Percentiles rank a stretch among this genome's conserved stretches.
These are phyloP conservation scores for Centropristis striata DNA, from an alignment of 2,113 vertebrate genomes.

Conservation along the genomic window DNA sequence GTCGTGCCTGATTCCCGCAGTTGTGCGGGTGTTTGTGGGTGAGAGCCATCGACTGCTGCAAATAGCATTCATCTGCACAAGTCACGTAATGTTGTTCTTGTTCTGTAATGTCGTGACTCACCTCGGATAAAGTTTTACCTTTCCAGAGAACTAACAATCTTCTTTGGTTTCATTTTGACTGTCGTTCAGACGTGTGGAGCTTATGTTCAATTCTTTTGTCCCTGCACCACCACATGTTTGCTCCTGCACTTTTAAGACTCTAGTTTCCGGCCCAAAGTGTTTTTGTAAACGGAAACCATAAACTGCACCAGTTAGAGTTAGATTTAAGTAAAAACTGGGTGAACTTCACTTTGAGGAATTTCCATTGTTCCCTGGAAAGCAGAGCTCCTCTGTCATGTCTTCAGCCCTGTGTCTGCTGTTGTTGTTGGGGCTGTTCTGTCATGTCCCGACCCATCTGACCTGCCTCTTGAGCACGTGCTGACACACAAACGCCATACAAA, in stretches of 20 bases:
- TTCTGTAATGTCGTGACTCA: neutral
- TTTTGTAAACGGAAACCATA: too few species aligned
- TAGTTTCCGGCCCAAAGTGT: neutral
- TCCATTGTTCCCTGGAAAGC: too few species aligned
- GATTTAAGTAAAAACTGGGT: too few species aligned
- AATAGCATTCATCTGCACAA: neutral
- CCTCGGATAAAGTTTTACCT: neutral
- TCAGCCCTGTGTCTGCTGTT: neutral
- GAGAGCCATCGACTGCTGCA: neutral
- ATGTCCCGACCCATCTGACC: conserved; percentile 5
- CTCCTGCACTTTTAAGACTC: neutral
- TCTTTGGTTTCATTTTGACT: neutral
- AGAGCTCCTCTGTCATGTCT: neutral
- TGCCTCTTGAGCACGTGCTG: conserved; percentile 26
- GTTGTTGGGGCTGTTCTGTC: neutral
- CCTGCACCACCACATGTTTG: neutral
- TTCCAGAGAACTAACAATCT: neutral
- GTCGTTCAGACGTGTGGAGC: too few species aligned
- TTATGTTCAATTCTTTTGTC: too few species aligned
- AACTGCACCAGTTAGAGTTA: too few species aligned
- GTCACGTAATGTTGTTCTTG: neutral
- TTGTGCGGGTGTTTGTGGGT: conserved; percentile 48
- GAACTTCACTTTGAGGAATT: too few species aligned
- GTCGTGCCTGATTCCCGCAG: conserved; percentile 23
- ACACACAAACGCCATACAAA: neutral